Percentiles rank a stretch among this genome's conserved stretches.
Evolutionary conservation across 2,797 vertebrate species (phyloP).

Genomic region (Enteromius mattozi): DNA sequence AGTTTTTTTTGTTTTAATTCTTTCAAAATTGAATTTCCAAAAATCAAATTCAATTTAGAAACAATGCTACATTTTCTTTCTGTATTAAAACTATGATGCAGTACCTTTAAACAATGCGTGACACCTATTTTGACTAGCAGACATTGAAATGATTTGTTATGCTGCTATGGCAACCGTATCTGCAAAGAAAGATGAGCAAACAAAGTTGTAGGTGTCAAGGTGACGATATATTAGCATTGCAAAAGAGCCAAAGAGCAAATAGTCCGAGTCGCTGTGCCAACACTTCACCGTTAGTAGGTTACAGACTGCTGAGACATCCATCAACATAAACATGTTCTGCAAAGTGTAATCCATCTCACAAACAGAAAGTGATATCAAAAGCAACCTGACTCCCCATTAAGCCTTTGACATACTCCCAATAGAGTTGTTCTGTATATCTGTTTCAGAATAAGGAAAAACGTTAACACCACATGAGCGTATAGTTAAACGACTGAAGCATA

Average conservation of each 20-base stretch:
- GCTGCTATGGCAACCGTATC: slow-evolving; percentile 69
- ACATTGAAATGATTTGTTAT: slow-evolving; percentile 67
- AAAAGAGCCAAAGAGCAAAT: slow-evolving; percentile 39
- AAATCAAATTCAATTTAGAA: neutral
- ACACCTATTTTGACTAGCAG: neutral
- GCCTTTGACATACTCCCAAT: neutral
- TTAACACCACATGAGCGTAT: neutral
- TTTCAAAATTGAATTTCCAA: neutral
- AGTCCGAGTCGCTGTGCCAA: neutral
- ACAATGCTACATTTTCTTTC: neutral
- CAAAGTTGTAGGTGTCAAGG: slow-evolving; percentile 51
- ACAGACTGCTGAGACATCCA: slow-evolving; percentile 38
- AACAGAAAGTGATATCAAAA: slow-evolving; percentile 41
- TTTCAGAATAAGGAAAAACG: slow-evolving; percentile 2
- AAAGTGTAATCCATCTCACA: neutral
- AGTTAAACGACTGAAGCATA: neutral
- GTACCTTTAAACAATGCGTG: neutral
- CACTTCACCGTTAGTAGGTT: neutral
- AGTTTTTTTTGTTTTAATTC: neutral
- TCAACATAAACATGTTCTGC: slow-evolving; percentile 58
- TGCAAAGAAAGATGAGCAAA: slow-evolving; percentile 57
- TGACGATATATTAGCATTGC: slow-evolving; percentile 59
- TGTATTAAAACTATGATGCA: neutral
- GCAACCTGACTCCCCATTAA: neutral
- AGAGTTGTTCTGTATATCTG: neutral